Evolutionary conservation across 2,113 vertebrate genomes (phyloP).

Genomic region (Podarcis cretensis): DNA sequence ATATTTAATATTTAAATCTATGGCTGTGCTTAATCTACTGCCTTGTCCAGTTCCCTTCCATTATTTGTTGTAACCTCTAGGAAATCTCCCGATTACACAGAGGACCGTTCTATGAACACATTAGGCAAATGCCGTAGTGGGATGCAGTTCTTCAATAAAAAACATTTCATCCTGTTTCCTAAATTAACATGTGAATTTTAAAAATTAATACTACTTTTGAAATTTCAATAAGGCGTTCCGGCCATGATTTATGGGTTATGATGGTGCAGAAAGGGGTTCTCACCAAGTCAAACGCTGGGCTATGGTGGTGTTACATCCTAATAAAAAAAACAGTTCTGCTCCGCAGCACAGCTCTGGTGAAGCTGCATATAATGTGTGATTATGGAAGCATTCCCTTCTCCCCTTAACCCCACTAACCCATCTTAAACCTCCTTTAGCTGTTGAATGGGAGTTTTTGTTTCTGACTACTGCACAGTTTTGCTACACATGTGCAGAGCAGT

Average conservation of each 20-base stretch:
- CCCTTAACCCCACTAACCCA: background rate
- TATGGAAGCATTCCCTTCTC: background rate
- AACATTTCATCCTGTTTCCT: background rate
- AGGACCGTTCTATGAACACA: background rate
- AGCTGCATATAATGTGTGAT: background rate
- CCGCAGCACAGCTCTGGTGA: background rate
- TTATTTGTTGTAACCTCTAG: background rate
- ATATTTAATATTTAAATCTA: background rate
- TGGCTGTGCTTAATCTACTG: background rate
- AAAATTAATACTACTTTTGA: background rate
- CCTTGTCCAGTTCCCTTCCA: background rate
- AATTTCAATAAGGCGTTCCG: background rate
- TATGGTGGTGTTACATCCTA: background rate
- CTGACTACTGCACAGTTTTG: background rate
- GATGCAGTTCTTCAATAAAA: background rate
- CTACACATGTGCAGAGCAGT: background rate
- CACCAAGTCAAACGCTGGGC: background rate
- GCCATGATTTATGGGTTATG: background rate
- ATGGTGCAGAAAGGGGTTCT: background rate
- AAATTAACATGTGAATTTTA: background rate
- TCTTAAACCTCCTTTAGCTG: background rate
- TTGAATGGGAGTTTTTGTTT: background rate
- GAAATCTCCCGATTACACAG: background rate
- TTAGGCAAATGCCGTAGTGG: background rate
- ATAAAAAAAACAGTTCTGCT: background rate